Conservation (phyloP, 2,113 vertebrate genomes). For the Ammospiza nelsoni region DNA sequence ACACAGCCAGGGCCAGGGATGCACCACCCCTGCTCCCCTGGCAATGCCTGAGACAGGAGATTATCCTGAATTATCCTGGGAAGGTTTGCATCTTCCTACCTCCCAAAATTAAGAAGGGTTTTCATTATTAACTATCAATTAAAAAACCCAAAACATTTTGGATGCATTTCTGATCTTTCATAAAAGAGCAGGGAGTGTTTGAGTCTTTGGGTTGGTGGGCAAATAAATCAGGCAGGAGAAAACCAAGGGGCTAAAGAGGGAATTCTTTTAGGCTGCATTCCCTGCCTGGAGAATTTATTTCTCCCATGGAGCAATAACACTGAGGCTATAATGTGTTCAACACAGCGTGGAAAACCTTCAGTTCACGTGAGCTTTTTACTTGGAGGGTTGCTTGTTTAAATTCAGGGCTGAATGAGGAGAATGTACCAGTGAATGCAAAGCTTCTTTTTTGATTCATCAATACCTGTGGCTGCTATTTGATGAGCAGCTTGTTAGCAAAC, state of each 20-base stretch:
- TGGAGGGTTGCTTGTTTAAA: background rate
- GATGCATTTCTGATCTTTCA: background rate
- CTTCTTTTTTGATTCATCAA: background rate
- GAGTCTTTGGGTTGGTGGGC: background rate
- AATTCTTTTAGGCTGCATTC: background rate
- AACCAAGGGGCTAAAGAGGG: background rate
- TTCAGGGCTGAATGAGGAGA: background rate
- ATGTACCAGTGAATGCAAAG: background rate
- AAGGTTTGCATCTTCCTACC: background rate
- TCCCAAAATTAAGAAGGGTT: background rate
- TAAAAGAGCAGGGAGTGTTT: background rate
- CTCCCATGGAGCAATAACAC: background rate
- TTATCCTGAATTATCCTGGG: background rate
- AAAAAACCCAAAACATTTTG: background rate
- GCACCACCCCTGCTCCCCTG: background rate
- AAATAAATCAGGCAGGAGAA: background rate
- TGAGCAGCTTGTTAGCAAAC: background rate
- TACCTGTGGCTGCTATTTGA: background rate
- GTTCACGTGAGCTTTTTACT: background rate
- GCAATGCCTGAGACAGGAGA: background rate
- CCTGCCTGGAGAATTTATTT: background rate
- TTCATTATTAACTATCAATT: background rate
- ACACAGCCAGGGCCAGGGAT: background rate
- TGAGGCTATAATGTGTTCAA: background rate
- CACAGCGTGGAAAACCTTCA: background rate